Evolutionary conservation across 2,113 vertebrate species (phyloP), one percentile per base, ranked within the genome.

Genomic region (Poeciliopsis turrubarensis): DNA sequence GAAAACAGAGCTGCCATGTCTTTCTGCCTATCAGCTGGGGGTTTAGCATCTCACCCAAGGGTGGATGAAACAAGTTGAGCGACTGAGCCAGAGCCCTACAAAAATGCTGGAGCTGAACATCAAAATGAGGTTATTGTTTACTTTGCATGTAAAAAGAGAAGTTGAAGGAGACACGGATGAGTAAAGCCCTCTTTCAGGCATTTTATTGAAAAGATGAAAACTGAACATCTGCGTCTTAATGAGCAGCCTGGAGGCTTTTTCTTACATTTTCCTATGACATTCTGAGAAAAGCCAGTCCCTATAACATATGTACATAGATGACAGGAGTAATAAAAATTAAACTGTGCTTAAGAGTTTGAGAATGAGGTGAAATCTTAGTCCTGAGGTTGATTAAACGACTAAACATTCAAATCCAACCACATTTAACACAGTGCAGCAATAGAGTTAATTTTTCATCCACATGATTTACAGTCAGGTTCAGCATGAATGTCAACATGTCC

Each of bases 1-100:
- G 4, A 14, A 67, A 39, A 22, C 47, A 65, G 31, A 77, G 61
- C 63, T 64, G 61, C 30, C 68, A 32, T 29, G 32, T 65, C 39
- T 12, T 5, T n/a, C n/a, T 41, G 57, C n/a, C 32, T 5, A 22
- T 41, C 47, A 69, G 30, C 17, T 3, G 29, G 68, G 47, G 30
- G 0, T 11, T 54, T 60, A 34, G 29, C 14, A 32, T 14, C 14
- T 60, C 47, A 51, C 34, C 26, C 65, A 10, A 66, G n/a, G 14
- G 26, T 44, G 32, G 57, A 62, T 71, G 9, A 22, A 14, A 26
- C 5, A 4, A 19, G 9, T 60, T 32, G 17, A 70, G n/a, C 54
- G 39, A 39, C 57, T 29, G 70, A 41, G 60, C 41, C 7, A 31
- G 9, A 30, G 27, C 17, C 37, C 17, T 4, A 27, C 26, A 62